These are phyloP conservation scores for Acinonyx jubatus DNA, from an alignment of 2,113 vertebrate genomes.

Conservation along the genomic window DNA sequence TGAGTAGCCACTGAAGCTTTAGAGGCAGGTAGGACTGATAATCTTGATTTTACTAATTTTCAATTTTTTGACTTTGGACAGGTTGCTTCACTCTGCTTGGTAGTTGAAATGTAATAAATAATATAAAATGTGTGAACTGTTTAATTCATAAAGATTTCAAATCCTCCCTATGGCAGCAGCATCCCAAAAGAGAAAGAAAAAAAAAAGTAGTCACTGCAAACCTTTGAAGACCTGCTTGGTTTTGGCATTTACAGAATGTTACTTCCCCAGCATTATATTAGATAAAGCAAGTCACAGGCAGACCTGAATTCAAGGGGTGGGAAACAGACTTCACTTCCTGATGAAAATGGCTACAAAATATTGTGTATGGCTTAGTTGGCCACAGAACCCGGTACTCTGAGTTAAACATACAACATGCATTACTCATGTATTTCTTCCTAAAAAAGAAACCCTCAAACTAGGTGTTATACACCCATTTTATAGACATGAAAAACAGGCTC, in stretches of 20 bases:
- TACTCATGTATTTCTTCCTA: not conserved
- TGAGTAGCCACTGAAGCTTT: not conserved
- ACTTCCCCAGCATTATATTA: not conserved
- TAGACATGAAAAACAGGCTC: not conserved
- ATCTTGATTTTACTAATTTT: not conserved
- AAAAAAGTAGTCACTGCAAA: not conserved
- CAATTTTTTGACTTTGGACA: not conserved
- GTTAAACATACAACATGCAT: not conserved
- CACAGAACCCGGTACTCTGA: not conserved
- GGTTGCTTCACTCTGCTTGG: not conserved
- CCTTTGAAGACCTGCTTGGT: not conserved
- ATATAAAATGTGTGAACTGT: not conserved
- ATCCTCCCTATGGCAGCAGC: not conserved
- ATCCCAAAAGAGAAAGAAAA: not conserved
- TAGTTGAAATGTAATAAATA: not conserved
- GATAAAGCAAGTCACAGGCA: not conserved
- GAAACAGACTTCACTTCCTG: not conserved
- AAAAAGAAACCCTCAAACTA: not conserved
- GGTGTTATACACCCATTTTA: not conserved
- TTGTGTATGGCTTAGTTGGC: not conserved
- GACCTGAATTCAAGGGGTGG: not conserved
- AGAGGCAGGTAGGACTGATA: not conserved
- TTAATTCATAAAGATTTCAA: not conserved
- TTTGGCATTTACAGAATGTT: not conserved
- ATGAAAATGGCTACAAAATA: not conserved